Evolutionary conservation across 2,797 vertebrate species (phyloP), one percentile per base, ranked within the genome.

Genomic region (Squalus acanthias): DNA sequence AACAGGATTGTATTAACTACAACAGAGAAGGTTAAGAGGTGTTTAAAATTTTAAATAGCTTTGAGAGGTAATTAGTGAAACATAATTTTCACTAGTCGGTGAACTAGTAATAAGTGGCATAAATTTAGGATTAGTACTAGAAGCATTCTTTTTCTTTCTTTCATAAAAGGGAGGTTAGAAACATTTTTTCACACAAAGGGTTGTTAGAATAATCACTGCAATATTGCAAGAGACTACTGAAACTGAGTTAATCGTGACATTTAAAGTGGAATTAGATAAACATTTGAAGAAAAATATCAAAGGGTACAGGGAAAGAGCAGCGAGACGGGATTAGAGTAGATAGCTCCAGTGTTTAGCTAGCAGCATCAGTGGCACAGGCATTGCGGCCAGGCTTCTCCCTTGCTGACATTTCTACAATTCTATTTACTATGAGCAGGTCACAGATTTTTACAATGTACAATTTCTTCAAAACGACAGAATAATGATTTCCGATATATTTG

Each of bases 201-300:
- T 92, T 92, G 67, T 20, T n/a, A 39, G 15, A 92, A 17, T 92
- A 89, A 29, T 60, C 57, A 22, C 6, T 15, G 60, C n/a, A n/a
- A 92, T 39, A n/a, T 92, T 92, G 13, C 15, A n/a, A 92, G 33
- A n/a, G 29, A 17, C 63, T n/a, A 65, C 60, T n/a, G 63, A 46
- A 92, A 17, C 29, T 65, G 17, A 92, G 15, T 65, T 26, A 89
- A 26, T 82, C 76, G 13, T 82, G 13, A n/a, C 76, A 82, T 82
- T 82, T 82, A 39, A 82, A 82, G 76, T 17, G 5, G n/a, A 82
- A 15, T 82, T 82, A n/a, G 89, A 15, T 65, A 67, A 39, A 92
- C 60, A 92, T 92, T 92, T 92, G 60, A 92, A 92, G 60, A 39
- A 92, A 57, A 65, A n/a, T 67, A n/a, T n/a, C 1, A 65, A 92